Percentiles rank a stretch among this genome's conserved stretches.
Evolutionary conservation across 2,797 vertebrate genomes (phyloP).

Genomic region (Microcaecilia unicolor): DNA sequence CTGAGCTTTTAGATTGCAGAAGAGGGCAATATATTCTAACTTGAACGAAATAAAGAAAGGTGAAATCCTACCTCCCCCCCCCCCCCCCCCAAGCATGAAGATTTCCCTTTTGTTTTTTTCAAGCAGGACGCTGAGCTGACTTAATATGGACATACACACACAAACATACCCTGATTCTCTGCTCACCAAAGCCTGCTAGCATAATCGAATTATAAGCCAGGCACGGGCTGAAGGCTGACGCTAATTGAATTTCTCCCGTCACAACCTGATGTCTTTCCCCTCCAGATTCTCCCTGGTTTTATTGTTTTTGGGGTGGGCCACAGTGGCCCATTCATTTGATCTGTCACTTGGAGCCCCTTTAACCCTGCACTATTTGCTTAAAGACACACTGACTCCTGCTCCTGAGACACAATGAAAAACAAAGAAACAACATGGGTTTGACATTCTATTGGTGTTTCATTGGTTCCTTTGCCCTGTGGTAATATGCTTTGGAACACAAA

Average conservation of each 20-base stretch:
- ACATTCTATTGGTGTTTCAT: too few species aligned
- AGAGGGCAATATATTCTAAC: too few species aligned
- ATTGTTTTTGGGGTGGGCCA: slow-evolving; percentile 22
- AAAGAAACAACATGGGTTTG: neutral
- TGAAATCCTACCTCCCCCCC: too few species aligned
- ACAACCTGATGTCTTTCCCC: slow-evolving; percentile 27
- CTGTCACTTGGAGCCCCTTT: slow-evolving; percentile 22
- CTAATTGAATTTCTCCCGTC: slow-evolving; percentile 37
- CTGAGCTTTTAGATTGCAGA: too few species aligned
- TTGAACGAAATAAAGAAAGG: too few species aligned
- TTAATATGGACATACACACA: too few species aligned
- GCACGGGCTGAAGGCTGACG: slow-evolving; percentile 13
- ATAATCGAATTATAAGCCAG: slow-evolving; percentile 18
- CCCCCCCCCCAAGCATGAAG: too few species aligned
- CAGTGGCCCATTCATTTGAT: slow-evolving; percentile 24
- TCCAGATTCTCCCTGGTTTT: slow-evolving; percentile 3
- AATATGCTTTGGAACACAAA: neutral
- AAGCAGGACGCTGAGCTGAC: neutral
- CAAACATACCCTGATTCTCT: too few species aligned
- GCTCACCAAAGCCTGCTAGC: slow-evolving; percentile 2
- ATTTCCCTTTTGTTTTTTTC: slow-evolving; percentile 1
- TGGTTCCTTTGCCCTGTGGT: neutral
- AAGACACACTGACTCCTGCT: neutral
- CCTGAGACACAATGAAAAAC: slow-evolving; percentile 7
- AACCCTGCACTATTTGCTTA: slow-evolving; percentile 7